Evolutionary conservation across 2,888 invertebrate genomes (phyloP).

Genomic region (Erebia palarica): DNA sequence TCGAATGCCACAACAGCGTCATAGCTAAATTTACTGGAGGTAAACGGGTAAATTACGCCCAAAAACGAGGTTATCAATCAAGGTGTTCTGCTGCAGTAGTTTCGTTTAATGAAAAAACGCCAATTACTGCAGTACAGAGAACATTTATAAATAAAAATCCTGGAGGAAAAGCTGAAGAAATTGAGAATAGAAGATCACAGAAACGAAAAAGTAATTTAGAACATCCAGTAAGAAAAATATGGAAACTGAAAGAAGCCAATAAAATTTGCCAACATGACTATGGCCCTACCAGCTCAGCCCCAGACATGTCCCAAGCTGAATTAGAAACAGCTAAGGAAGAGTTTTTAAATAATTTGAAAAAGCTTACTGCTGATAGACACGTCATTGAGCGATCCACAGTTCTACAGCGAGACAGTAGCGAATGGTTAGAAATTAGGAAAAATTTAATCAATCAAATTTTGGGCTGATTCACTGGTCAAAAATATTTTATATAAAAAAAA

Average conservation of each 20-base stretch:
- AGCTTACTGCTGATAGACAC: constrained; percentile 13
- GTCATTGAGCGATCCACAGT: constrained; percentile 24
- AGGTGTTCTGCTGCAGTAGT: constrained; percentile 21
- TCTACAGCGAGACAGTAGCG: constrained; percentile 35
- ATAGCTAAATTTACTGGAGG: constrained; percentile 29
- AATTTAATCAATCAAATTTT: constrained; percentile 39
- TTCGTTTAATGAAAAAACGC: constrained; percentile 20
- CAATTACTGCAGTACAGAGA: constrained; percentile 21
- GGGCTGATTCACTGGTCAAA: constrained; percentile 38
- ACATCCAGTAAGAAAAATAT: constrained; percentile 3
- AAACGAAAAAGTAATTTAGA: constrained; percentile 4
- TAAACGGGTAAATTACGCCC: constrained; percentile 26
- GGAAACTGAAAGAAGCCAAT: constrained; percentile 1
- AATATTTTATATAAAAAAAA: constrained; percentile 39
- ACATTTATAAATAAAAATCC: constrained; percentile 8
- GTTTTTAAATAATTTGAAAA: constrained; percentile 22
- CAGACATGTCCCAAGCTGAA: constrained; percentile 13
- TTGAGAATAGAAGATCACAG: neutral
- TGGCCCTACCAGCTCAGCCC: constrained; percentile 13
- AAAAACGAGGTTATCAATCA: constrained; percentile 15
- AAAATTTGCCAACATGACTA: constrained; percentile 12
- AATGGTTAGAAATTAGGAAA: constrained; percentile 39
- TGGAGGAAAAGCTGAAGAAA: constrained; percentile 3
- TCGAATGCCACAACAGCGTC: neutral
- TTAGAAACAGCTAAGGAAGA: constrained; percentile 4